phyloP scores from a whole-genome alignment of 2,797 vertebrate species.

The Catostomus latipinnis region DNA sequence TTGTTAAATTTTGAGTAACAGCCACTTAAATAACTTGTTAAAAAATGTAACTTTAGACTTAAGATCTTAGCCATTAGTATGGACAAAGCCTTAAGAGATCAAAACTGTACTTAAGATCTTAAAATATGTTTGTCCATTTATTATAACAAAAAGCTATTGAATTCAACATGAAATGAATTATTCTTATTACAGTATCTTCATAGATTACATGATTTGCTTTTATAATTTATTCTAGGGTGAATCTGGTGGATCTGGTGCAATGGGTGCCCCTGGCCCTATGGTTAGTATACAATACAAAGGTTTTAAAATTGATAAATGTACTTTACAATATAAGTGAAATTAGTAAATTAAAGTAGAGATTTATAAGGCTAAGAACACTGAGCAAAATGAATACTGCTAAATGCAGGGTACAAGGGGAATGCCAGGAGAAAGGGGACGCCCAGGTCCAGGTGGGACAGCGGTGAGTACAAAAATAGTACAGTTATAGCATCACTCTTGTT shows the following conservation, averaged over 20 bases:
- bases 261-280: slow-evolving; percentile 89
- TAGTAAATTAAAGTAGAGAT: too few species aligned
- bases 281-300: slow-evolving; percentile 70
- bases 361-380: too few species aligned
- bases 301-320: too few species aligned
- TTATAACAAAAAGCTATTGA: too few species aligned
- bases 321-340: too few species aligned
- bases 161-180: too few species aligned
- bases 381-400: slow-evolving; percentile 30
- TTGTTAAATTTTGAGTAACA: not conserved
- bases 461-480: slow-evolving; percentile 76
- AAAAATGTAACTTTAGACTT: too few species aligned
- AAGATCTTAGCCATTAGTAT: not conserved
- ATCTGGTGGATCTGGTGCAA: slow-evolving; percentile 86
- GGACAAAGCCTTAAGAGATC: not conserved
- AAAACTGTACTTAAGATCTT: too few species aligned
- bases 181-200: too few species aligned
- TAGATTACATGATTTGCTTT: too few species aligned
- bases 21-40: too few species aligned
- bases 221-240: slow-evolving; percentile 81
- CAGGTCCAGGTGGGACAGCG: slow-evolving; percentile 86
- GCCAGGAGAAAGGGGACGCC: slow-evolving; percentile 92
- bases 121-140: too few species aligned
- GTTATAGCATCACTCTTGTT: not conserved
- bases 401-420: slow-evolving; percentile 93